phyloP scores from a whole-genome alignment of 2,888 invertebrate species.

The Epinotia brunnichana region DNA sequence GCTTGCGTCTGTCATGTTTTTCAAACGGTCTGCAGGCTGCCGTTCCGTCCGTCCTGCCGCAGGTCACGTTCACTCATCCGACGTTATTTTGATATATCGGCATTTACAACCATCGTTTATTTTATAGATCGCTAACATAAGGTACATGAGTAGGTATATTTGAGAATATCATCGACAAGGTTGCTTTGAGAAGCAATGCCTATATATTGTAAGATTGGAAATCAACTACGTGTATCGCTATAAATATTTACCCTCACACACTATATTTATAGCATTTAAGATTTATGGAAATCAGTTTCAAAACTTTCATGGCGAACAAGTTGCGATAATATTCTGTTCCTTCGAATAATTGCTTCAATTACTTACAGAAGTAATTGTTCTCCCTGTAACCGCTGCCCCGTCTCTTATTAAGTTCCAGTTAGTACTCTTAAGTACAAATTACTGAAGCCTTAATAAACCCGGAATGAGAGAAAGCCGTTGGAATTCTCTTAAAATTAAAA shows the following conservation, averaged over 20 bases:
- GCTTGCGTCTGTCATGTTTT: too few species aligned
- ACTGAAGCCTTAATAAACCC: background rate
- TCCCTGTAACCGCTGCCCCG: background rate
- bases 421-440: background rate
- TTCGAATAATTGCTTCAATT: slow-evolving; percentile 1
- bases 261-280: background rate
- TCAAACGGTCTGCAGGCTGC: too few species aligned
- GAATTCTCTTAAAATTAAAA: background rate
- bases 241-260: background rate
- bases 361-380: background rate
- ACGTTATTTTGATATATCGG: too few species aligned
- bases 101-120: too few species aligned
- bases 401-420: background rate
- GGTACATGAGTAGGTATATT: too few species aligned
- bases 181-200: too few species aligned
- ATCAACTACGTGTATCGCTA: too few species aligned
- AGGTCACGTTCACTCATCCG: too few species aligned
- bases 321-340: background rate
- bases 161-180: too few species aligned
- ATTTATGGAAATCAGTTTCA: background rate
- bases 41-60: too few species aligned
- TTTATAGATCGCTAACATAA: too few species aligned
- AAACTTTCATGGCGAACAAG: background rate
- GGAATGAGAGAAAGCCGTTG: background rate
- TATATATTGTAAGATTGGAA: too few species aligned